Evolutionary conservation across 2,113 vertebrate genomes (phyloP).

Genomic region (Corynorhinus townsendii): DNA sequence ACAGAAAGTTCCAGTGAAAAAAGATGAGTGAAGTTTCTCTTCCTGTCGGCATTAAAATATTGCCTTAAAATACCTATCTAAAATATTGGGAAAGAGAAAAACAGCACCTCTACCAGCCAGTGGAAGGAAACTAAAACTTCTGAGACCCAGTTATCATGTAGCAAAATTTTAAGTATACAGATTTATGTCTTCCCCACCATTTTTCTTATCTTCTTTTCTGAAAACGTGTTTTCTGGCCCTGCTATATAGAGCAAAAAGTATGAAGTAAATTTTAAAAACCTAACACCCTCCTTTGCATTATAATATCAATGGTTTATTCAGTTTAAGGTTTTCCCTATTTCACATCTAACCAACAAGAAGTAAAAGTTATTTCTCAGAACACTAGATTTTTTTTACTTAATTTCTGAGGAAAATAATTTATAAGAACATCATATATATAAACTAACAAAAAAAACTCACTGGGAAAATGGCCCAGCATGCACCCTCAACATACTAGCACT

Average conservation of each 20-base stretch:
- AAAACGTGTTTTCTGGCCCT: slow-evolving; percentile 15
- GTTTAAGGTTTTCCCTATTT: background rate
- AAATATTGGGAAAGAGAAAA: background rate
- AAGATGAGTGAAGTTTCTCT: background rate
- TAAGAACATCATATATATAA: background rate
- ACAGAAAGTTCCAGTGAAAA: background rate
- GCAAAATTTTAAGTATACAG: slow-evolving; percentile 2
- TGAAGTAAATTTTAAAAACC: background rate
- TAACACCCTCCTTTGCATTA: background rate
- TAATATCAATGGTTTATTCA: background rate
- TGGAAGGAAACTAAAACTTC: background rate
- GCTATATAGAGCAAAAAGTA: background rate
- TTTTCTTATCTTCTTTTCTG: slow-evolving; percentile 25
- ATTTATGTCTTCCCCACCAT: background rate
- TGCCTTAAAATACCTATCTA: background rate
- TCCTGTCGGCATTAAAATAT: background rate
- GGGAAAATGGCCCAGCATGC: slow-evolving; percentile 40
- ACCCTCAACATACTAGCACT: slow-evolving; percentile 33
- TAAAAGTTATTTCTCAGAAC: slow-evolving; percentile 22
- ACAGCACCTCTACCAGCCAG: background rate
- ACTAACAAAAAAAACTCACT: slow-evolving; percentile 17
- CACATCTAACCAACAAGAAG: background rate
- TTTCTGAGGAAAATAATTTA: slow-evolving; percentile 13
- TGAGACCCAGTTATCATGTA: background rate
- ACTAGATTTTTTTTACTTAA: background rate